phyloP scores from a whole-genome alignment of 2,888 invertebrate species.

The Podotricha telesiphe region DNA sequence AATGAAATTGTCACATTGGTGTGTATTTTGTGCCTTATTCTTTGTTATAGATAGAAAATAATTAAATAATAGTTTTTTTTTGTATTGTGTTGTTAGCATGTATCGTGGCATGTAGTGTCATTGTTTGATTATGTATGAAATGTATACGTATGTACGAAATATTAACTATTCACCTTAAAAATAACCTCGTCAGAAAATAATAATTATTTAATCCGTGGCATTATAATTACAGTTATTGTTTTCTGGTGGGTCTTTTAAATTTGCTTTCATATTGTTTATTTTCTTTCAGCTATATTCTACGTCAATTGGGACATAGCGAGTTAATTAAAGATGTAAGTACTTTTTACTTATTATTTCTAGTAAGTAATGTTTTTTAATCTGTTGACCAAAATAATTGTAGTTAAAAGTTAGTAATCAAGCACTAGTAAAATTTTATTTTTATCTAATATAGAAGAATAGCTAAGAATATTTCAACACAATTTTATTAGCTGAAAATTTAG shows the following conservation, averaged over 20 bases:
- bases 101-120: slow-evolving; percentile 19
- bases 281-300: slow-evolving; percentile 87
- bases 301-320: slow-evolving; percentile 87
- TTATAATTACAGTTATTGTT: slow-evolving; percentile 30
- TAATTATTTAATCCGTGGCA: slow-evolving; percentile 1
- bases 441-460: too few species aligned
- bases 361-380: slow-evolving; percentile 6
- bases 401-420: too few species aligned
- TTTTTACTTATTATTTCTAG: background rate
- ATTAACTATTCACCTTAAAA: slow-evolving; percentile 4
- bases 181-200: slow-evolving; percentile 20
- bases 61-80: background rate
- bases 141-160: background rate
- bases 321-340: slow-evolving; percentile 88
- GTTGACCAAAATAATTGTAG: slow-evolving; percentile 54
- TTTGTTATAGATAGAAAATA: background rate
- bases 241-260: slow-evolving; percentile 45
- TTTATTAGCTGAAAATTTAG: too few species aligned
- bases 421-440: too few species aligned
- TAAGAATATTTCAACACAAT: too few species aligned
- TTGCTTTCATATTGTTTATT: slow-evolving; percentile 41
- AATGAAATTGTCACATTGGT: slow-evolving; percentile 1
- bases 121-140: slow-evolving; percentile 3
- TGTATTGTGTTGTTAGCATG: slow-evolving; percentile 22
- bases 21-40: background rate